phyloP scores from a whole-genome alignment of 1,140 invertebrate species.

The Halictus rubicundus region DNA sequence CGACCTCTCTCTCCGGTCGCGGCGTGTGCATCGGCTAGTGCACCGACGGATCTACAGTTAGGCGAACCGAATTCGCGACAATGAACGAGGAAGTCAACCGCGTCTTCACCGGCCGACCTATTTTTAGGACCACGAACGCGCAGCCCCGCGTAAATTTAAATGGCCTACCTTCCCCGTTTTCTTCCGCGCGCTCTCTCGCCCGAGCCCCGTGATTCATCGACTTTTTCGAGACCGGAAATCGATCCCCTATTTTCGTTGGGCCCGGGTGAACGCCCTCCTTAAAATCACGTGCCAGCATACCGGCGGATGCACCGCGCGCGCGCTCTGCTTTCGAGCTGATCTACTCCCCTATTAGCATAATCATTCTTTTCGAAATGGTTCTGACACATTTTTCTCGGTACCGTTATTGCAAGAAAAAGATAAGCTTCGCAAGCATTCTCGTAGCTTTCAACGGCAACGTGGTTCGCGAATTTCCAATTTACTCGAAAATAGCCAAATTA shows the following conservation, averaged over 20 bases:
- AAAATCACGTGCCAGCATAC: constrained; percentile 15
- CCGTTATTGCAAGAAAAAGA: no score
- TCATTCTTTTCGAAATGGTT: background rate
- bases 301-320: background rate
- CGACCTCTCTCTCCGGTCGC: constrained; percentile 53
- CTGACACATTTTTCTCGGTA: no score
- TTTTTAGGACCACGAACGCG: constrained; percentile 66
- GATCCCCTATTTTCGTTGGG: constrained; percentile 41
- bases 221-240: constrained; percentile 47
- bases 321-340: background rate
- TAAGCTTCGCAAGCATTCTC: no score
- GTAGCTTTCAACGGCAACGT: no score
- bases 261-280: constrained; percentile 32
- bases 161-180: constrained; percentile 32
- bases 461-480: no score
- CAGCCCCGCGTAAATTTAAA: constrained; percentile 51
- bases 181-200: constrained; percentile 15
- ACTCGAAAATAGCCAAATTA: no score
- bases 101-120: constrained; percentile 62
- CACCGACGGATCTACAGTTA: constrained; percentile 76
- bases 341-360: background rate
- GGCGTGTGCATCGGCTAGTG: constrained; percentile 61
- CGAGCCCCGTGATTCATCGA: constrained; percentile 38
- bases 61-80: constrained; percentile 79
- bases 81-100: constrained; percentile 75